Percentiles rank a stretch among this genome's conserved stretches.
These are phyloP conservation scores for Ochropleura leucogaster DNA, from an alignment of 2,888 invertebrate species.

Conservation along the genomic window DNA sequence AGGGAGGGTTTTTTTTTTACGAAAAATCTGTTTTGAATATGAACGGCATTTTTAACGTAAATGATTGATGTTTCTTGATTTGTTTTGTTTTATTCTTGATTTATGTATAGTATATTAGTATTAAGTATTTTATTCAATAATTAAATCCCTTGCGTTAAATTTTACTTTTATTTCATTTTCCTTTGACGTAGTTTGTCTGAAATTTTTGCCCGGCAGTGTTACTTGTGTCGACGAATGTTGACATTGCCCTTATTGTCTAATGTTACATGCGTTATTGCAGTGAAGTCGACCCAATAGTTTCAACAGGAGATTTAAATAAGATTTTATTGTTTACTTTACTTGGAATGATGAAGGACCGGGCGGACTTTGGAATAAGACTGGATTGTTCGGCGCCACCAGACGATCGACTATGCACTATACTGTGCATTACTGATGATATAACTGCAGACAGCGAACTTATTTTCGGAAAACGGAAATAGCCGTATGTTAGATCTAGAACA, in stretches of 20 bases:
- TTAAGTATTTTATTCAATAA: no score
- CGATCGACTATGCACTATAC: background rate
- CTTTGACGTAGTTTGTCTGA: background rate
- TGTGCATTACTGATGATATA: background rate
- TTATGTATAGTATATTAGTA: no score
- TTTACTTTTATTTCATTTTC: background rate
- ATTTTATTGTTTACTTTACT: background rate
- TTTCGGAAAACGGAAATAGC: background rate
- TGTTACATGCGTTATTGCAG: no score
- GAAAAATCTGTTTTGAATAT: no score
- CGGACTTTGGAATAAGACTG: background rate
- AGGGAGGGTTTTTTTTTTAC: no score
- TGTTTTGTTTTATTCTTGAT: no score
- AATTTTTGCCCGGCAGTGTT: background rate
- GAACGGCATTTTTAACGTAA: no score
- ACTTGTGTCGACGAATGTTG: no score
- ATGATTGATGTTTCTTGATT: no score
- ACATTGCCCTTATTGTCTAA: no score
- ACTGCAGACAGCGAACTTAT: background rate
- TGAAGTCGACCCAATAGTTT: no score
- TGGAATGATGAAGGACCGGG: background rate
- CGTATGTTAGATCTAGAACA: slow-evolving; percentile 14
- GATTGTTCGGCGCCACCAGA: background rate
- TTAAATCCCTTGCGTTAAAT: background rate
- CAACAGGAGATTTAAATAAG: no score